phyloP scores from a whole-genome alignment of 64 coral and sea anemone species.

The Catalaphyllia jardinei region DNA sequence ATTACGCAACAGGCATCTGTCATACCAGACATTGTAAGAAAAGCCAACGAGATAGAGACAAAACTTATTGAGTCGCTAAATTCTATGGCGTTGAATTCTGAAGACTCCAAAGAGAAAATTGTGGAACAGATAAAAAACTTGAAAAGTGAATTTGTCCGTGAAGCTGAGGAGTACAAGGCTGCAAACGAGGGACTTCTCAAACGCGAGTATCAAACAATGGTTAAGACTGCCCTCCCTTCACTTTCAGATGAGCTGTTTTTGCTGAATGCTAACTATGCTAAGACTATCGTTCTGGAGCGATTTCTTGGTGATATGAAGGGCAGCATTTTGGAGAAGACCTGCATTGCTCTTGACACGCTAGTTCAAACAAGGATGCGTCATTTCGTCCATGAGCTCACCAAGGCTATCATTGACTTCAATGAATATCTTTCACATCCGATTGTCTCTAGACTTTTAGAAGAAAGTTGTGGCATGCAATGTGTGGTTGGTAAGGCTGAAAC shows the following conservation, averaged over 20 bases:
- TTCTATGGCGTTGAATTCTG: background rate
- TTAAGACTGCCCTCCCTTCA: background rate
- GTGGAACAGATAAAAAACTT: background rate
- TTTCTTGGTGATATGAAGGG: conserved; percentile 60
- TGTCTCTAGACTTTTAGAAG: conserved; percentile 20
- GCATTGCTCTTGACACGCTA: conserved; percentile 11
- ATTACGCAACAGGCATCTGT: background rate
- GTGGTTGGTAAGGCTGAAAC: background rate
- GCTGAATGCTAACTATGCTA: background rate
- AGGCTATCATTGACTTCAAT: conserved; percentile 9
- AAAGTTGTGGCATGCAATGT: conserved; percentile 22
- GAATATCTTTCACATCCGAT: conserved; percentile 8
- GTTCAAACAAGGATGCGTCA: conserved; percentile 8
- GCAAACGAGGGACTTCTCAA: background rate
- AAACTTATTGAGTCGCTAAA: background rate
- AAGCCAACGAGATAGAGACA: background rate
- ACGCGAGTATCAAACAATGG: background rate
- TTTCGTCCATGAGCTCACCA: background rate
- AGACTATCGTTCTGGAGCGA: conserved; percentile 1
- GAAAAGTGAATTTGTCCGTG: background rate
- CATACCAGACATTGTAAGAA: background rate
- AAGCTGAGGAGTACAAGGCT: conserved; percentile 4
- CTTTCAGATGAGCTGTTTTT: background rate
- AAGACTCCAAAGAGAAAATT: background rate
- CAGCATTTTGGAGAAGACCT: conserved; percentile 52